Percentiles rank a stretch among this genome's conserved stretches.
These are phyloP conservation scores for Drosophila lutescens DNA, from an alignment of 2,888 invertebrate species.

Conservation along the genomic window DNA sequence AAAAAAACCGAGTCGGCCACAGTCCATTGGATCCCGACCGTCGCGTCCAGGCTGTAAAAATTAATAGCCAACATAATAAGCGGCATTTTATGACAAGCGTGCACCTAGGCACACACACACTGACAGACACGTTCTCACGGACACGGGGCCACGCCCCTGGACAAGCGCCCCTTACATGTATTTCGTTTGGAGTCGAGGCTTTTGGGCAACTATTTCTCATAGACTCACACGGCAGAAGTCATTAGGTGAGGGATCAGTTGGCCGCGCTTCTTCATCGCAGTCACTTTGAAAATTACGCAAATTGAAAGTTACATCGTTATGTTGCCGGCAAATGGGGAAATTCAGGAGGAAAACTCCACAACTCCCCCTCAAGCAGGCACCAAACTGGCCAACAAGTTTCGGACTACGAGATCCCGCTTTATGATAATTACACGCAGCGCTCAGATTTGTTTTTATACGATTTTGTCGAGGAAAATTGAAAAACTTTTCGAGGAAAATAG, in stretches of 20 bases:
- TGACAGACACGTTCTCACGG: conserved; percentile 11
- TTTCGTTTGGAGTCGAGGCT: conserved; percentile 6
- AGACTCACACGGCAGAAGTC: conserved; percentile 60
- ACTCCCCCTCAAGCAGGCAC: not conserved
- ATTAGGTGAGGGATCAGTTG: conserved; percentile 77
- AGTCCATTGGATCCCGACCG: conserved; percentile 37
- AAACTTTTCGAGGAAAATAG: conserved; percentile 64
- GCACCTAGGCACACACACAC: conserved; percentile 68
- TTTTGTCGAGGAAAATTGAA: conserved; percentile 68
- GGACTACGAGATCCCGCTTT: conserved; percentile 71
- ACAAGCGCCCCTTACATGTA: conserved; percentile 3
- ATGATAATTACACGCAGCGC: conserved; percentile 74
- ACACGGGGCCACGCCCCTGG: conserved; percentile 21
- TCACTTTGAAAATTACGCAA: conserved; percentile 75
- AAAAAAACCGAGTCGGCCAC: conserved; percentile 18
- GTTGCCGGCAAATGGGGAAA: conserved; percentile 48
- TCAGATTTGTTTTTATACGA: conserved; percentile 63
- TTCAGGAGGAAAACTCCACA: conserved; percentile 1
- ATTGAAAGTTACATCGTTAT: conserved; percentile 76
- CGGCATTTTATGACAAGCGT: conserved; percentile 80
- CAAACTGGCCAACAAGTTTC: conserved; percentile 51
- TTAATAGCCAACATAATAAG: conserved; percentile 82
- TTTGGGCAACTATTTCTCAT: conserved; percentile 55
- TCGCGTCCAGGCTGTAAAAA: conserved; percentile 76
- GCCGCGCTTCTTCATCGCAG: conserved; percentile 42